A percentile compares a stretch with the other conserved stretches of the same genome.
Conservation (phyloP, 2,888 invertebrate genomes). For the Protula sp. region DNA sequence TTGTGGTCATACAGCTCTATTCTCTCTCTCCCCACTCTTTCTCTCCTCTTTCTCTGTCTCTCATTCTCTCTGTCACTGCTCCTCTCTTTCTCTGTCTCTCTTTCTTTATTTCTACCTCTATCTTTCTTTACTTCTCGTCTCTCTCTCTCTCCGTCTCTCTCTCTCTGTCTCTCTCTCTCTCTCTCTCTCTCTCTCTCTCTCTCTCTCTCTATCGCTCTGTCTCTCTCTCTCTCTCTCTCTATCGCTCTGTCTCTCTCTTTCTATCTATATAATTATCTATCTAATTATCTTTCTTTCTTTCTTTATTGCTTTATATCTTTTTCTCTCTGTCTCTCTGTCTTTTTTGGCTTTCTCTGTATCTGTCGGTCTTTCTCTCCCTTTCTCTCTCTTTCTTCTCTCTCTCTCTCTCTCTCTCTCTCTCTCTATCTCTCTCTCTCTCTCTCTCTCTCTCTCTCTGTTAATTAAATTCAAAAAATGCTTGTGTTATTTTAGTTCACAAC, state of each 20-base stretch:
- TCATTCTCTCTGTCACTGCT: slow-evolving; percentile 1
- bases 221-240: too few species aligned
- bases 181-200: slow-evolving; percentile 2
- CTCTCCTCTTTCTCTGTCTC: slow-evolving; percentile 1
- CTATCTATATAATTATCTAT: not conserved
- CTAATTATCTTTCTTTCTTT: not conserved
- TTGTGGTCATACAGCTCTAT: too few species aligned
- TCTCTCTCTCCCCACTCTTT: too few species aligned
- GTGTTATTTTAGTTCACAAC: too few species aligned
- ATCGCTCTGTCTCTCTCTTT: not conserved
- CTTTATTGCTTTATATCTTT: not conserved
- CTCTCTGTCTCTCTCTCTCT: not conserved
- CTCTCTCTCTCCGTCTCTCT: not conserved
- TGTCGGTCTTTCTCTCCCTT: too few species aligned
- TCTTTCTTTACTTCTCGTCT: not conserved
- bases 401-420: not conserved
- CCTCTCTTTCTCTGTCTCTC: not conserved
- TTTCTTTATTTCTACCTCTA: not conserved
- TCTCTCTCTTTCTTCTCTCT: not conserved
- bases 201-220: too few species aligned
- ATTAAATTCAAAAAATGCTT: too few species aligned
- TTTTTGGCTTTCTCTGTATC: too few species aligned
- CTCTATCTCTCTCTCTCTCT: too few species aligned
- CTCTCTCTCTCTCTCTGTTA: not conserved
- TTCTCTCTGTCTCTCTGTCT: too few species aligned